Percentiles rank a stretch among this genome's conserved stretches.
Conservation (phyloP, 2,888 invertebrate genomes). For the Lampropteryx suffumata region DNA sequence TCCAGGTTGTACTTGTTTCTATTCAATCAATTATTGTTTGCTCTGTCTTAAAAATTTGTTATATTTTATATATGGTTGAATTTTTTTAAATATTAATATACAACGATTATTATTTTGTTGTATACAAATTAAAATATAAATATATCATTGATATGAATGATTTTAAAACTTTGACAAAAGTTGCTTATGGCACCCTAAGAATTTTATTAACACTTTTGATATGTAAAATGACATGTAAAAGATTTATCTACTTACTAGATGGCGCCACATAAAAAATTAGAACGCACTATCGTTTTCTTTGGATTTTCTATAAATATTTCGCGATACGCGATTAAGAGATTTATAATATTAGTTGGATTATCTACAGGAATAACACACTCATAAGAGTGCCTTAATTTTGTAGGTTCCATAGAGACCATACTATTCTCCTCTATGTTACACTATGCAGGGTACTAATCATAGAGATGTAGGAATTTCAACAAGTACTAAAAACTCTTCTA, state of each 20-base stretch:
- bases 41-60: not conserved
- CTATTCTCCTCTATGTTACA: not conserved
- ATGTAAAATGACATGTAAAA: slow-evolving; percentile 67
- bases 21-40: not conserved
- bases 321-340: no score
- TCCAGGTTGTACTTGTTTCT: not conserved
- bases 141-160: slow-evolving; percentile 33
- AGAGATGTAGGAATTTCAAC: slow-evolving; percentile 10
- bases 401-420: no score
- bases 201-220: slow-evolving; percentile 50
- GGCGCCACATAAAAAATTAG: no score
- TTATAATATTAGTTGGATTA: no score
- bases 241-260: slow-evolving; percentile 41
- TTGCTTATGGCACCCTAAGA: slow-evolving; percentile 62
- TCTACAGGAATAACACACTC: not conserved
- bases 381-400: no score
- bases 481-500: slow-evolving; percentile 11
- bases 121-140: slow-evolving; percentile 11
- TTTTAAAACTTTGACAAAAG: slow-evolving; percentile 22
- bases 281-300: not conserved
- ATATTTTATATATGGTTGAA: no score
- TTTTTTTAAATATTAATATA: no score
- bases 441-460: not conserved
- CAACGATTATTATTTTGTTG: not conserved
- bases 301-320: no score